Conservation (phyloP, 2,797 vertebrate genomes). For the Linurgus olivaceus region DNA sequence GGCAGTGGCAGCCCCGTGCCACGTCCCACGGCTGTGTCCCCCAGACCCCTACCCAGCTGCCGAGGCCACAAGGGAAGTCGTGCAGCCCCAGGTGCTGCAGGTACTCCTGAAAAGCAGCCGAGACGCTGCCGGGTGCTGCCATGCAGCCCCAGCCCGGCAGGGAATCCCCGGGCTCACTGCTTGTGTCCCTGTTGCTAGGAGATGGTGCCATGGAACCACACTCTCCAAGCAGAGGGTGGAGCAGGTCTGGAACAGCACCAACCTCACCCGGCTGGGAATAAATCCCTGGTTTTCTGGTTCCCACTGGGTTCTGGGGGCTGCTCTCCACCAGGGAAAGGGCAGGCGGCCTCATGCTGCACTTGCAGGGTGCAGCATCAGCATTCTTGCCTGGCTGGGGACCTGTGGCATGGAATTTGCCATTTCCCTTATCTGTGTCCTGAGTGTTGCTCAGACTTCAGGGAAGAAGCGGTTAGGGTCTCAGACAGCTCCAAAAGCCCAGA, state of each 20-base stretch:
- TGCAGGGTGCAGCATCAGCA: background rate
- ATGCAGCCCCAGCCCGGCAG: background rate
- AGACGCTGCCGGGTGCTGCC: conserved; percentile 36
- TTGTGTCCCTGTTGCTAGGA: background rate
- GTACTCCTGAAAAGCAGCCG: conserved; percentile 69
- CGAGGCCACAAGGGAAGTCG: conserved; percentile 83
- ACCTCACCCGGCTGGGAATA: background rate
- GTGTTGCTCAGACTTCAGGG: background rate
- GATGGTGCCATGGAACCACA: background rate
- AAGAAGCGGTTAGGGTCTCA: background rate
- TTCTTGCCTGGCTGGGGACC: background rate
- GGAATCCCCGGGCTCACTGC: background rate
- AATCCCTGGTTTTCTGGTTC: background rate
- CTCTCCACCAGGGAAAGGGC: background rate
- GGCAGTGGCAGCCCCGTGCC: background rate
- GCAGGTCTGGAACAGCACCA: fast-evolving
- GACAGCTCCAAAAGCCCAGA: background rate
- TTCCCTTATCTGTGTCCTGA: background rate
- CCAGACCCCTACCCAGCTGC: conserved; percentile 79
- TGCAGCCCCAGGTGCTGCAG: conserved; percentile 74
- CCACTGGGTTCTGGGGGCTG: background rate
- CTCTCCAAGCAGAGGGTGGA: background rate
- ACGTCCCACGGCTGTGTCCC: fast-evolving
- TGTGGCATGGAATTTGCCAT: background rate
- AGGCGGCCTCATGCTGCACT: fast-evolving